Base-by-base conservation (phyloP, 1,140 invertebrate genomes). In the Ceratina australensis region DNA sequence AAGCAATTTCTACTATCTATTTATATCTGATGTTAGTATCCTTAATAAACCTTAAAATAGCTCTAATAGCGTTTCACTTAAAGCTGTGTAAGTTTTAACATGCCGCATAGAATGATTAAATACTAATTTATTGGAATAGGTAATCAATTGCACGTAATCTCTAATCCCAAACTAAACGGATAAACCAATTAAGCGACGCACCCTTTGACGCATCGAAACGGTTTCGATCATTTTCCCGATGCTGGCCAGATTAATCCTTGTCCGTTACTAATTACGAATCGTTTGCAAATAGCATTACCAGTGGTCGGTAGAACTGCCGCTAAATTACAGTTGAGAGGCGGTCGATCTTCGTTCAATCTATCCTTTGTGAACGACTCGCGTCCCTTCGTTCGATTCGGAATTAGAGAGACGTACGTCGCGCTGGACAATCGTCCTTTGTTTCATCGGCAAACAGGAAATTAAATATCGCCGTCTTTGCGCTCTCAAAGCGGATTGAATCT, bases 201-300 rank as follows among this genome's bases (percentile, higher is more conserved):
- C 28, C 16, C 33, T 72, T 65, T 24, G 60, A 52, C 13, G 15
- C 18, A 54, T 5, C 60, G 20, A 7, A 42, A 28, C 26, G 16
- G 8, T 28, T 16, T 49, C 26, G 47, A 42, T 42, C 24, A 3
- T 16, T 13, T 22, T 16, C 47, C n/a, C 5, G 5, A 8, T 10
- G 20, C 3, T 2, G 4, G 50, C 50, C 61, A 28, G 42, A 52
- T 52, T 61, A 71, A 77, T 52, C 47, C 47, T 61, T 77, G 26
- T 22, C 67, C 28, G 47, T 42, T 26, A 13, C 20, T 77, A 77
- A 63, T 77, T 71, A 54, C 15, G 49, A 61, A 28, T 52, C 57
- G 18, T 33, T 76, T 24, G 66, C 16, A 69, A 76, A 76, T 69
- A 69, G 56, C 20, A 52, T 76, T 77, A 77, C 74, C 74, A 77